Base-by-base conservation (phyloP, 2,113 vertebrate species). In the Syngnathus floridae region DNA sequence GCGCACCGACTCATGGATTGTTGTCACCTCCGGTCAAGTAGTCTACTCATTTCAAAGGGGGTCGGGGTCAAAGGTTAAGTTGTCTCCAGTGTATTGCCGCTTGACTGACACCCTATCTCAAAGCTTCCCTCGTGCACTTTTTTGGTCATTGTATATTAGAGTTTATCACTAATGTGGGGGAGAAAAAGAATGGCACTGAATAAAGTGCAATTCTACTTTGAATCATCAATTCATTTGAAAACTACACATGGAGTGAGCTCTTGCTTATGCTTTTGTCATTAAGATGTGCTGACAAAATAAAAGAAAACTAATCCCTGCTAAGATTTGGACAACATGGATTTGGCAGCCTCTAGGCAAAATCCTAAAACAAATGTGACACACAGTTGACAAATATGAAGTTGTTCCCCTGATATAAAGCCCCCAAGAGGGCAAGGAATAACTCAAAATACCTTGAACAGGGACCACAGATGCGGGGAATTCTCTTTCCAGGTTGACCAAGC, bases 41-140 rank as follows among this genome's bases (percentile, higher is more conserved):
- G 84, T 90, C 88, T 83, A 69, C 85, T 84, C 80, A 87, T 91
- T 92, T 92, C 90, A 92, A 92, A 92, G 90, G 87, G 88, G 71
- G 78, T 36, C 56, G 75, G 70, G 90, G 89, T 91, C 88, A 91
- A 77, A 89, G 89, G 90, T 91, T 92, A 92, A 92, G 89, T 91
- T 90, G 85, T 92, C 90, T 90, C 87, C 89, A 89, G 88, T 90
- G 89, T 90, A 88, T 90, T 86, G 85, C 80, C 84, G 87, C 81
- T 87, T 88, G 85, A 88, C 86, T 91, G 89, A 90, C 89, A 89
- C 84, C 79, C 79, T 71, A 72, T 22, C 81, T 73, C 21, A 43
- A 61, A 43, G 58, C 40, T 43, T 61, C 21, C 21, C n/a, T 6
- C 12, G 40, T 41, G n/a, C 59, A 68, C 83, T 85, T 77, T 76